Percentiles rank a stretch among this genome's conserved stretches.
phyloP scores from a whole-genome alignment of 2,797 vertebrate species.

The Catamblyrhynchus diadema region DNA sequence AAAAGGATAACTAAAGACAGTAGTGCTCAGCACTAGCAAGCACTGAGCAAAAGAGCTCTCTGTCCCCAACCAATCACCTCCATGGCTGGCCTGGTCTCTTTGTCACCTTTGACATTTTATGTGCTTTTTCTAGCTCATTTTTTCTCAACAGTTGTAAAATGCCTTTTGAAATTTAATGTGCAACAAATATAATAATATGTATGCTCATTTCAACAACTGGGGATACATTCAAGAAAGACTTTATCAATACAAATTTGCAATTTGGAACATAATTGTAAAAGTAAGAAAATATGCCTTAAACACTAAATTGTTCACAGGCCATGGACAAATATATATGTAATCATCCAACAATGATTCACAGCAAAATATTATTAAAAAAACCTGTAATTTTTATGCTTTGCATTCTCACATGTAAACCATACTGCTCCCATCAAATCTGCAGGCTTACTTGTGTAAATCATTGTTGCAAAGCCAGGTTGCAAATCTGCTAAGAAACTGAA shows the following conservation, averaged over 20 bases:
- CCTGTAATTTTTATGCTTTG: background rate
- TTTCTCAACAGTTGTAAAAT: background rate
- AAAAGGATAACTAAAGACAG: fast-evolving
- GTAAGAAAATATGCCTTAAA: background rate
- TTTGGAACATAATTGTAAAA: background rate
- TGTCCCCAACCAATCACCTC: background rate
- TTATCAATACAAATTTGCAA: background rate
- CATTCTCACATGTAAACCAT: background rate
- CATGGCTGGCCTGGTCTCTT: background rate
- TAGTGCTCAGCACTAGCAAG: background rate
- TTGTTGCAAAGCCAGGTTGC: background rate
- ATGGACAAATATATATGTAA: background rate
- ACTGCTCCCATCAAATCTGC: background rate
- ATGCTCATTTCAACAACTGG: background rate
- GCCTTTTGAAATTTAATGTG: background rate
- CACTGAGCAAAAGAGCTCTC: background rate
- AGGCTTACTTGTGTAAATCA: background rate
- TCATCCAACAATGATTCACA: fast-evolving
- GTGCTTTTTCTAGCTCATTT: background rate
- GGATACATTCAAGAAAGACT: background rate
- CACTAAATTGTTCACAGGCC: background rate
- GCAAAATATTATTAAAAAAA: fast-evolving
- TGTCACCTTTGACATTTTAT: background rate
- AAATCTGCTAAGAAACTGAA: background rate
- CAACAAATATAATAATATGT: background rate